Evolutionary conservation across 2,797 vertebrate species (phyloP), one percentile per base, ranked within the genome.

Genomic region (Danio albolineatus): DNA sequence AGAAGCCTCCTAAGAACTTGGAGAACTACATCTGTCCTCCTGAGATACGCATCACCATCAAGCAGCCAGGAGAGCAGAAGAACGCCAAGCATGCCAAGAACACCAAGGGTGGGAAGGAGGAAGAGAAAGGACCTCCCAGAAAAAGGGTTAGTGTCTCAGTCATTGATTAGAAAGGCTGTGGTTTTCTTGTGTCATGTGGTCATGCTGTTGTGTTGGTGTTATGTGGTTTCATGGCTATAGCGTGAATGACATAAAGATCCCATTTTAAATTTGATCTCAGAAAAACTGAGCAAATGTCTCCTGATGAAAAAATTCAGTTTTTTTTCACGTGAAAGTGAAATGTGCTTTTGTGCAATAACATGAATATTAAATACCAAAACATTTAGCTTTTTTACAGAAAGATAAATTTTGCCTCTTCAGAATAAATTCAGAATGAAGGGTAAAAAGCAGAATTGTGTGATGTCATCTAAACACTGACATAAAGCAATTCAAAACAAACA

Each of bases 1-100:
- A 99, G 93, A 99, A 99, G 90, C 98, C 96, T 87, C 98, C 98
- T 64, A 99, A 98, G 91, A 98, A 94, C 90, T 92, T 99, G 91
- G 97, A 99, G 94, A 99, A 99, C 95, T 99, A 99, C 89, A 98
- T 99, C 89, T 99, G 97, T 85, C 97, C 97, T 54, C 98, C 97
- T 0, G 97, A 98, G 94, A 98, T 99, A 91, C 97, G 97, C 90
- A 98, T 99, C 91, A 99, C 97, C 89, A 98, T 98, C 90, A 96
- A 97, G 86, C 97, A 97, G 82, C 94, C 95, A 12, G 94, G 95
- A 39, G 97, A 97, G 80, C 96, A 96, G 86, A 92, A 95, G 90
- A 62, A 93, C 90, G 86, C 95, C 85, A 93, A 94, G 91, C 87
- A 90, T 89, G 81, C 80, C 86, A 83, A 88, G 88, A 89, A 83